Evolutionary conservation across 2,113 vertebrate genomes (phyloP).

Genomic region (Catharus fuscescens): DNA sequence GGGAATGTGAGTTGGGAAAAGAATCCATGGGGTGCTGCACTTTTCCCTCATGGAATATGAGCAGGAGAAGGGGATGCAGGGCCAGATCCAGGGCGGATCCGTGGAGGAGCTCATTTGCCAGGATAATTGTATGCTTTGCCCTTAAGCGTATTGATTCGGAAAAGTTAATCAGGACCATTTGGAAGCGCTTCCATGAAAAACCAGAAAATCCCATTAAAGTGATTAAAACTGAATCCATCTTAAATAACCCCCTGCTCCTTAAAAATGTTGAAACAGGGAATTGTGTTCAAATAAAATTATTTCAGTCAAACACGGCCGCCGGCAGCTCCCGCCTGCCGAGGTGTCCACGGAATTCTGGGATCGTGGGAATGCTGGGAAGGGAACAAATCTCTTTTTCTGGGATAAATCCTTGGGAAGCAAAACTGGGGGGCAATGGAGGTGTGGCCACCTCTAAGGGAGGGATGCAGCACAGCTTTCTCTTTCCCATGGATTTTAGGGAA

Average conservation of each 20-base stretch:
- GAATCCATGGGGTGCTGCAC: too few species aligned
- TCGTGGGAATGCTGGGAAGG: not conserved
- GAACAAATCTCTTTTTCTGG: rapidly evolving
- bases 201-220: slow-evolving; percentile 67
- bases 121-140: slow-evolving; percentile 66
- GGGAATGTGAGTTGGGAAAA: too few species aligned
- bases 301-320: slow-evolving; percentile 55
- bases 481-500: not conserved
- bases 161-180: slow-evolving; percentile 71
- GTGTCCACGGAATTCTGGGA: not conserved
- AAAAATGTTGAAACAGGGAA: slow-evolving; percentile 70
- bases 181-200: slow-evolving; percentile 58
- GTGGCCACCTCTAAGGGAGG: too few species aligned
- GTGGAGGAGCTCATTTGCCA: slow-evolving; percentile 43
- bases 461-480: not conserved
- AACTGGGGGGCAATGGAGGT: not conserved
- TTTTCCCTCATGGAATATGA: not conserved
- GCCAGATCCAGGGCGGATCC: not conserved
- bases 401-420: not conserved
- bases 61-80: not conserved
- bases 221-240: slow-evolving; percentile 69
- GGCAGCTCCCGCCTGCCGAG: rapidly evolving
- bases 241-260: slow-evolving; percentile 64
- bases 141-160: slow-evolving; percentile 72
- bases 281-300: slow-evolving; percentile 73